Evolutionary conservation across 1,140 invertebrate genomes (phyloP).

Genomic region (Drosophila kikkawai): DNA sequence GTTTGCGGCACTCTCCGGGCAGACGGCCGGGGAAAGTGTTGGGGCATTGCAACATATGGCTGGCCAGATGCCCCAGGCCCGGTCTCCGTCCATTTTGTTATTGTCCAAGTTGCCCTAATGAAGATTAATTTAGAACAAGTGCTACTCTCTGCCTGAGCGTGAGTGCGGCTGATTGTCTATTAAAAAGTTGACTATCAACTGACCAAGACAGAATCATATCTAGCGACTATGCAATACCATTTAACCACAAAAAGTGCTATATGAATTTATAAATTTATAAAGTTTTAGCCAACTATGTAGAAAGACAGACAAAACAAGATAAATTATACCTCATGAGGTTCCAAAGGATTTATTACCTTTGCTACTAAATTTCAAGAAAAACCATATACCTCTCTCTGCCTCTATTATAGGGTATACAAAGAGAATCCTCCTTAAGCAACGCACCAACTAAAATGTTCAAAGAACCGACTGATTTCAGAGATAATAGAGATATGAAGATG

Average conservation of each 20-base stretch:
- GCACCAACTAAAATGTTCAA: constrained; percentile 16
- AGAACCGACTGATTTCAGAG: neutral
- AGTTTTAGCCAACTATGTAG: neutral
- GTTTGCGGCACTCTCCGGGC: constrained; percentile 44
- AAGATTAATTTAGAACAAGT: constrained; percentile 79
- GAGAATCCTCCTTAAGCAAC: constrained; percentile 37
- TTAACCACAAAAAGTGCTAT: neutral
- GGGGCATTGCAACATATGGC: constrained; percentile 55
- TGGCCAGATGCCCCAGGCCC: constrained; percentile 16
- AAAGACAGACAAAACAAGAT: neutral
- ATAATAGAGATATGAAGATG: constrained; percentile 16
- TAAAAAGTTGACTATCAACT: constrained; percentile 27
- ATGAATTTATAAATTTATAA: neutral
- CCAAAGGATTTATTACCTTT: neutral
- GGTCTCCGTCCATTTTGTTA: constrained; percentile 42
- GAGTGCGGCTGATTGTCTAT: constrained; percentile 30
- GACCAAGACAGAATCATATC: neutral
- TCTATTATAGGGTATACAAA: constrained; percentile 3
- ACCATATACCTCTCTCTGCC: neutral
- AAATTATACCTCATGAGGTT: neutral
- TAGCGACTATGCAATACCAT: neutral
- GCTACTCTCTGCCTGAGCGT: constrained; percentile 22
- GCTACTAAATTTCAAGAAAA: neutral
- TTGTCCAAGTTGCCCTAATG: constrained; percentile 70
- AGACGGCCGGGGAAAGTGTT: neutral